Base-by-base conservation (phyloP, 2,113 vertebrate genomes). In the Struthidea cinerea region DNA sequence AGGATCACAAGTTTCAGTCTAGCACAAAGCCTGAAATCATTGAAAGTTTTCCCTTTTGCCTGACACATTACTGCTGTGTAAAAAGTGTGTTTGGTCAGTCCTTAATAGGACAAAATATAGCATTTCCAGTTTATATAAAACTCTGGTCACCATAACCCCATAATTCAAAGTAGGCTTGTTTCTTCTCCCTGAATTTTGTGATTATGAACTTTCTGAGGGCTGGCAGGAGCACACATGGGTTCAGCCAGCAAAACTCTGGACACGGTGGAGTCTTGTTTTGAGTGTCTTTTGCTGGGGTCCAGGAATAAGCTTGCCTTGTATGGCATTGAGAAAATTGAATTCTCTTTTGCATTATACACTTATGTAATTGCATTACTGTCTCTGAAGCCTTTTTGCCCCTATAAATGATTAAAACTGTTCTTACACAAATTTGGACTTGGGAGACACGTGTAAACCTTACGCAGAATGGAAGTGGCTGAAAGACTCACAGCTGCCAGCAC, bases 241-340 rank as follows among this genome's bases (percentile, higher is more conserved):
- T 47, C 94, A 96, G 97, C 97, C 98, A 98, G 92, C 9, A 61
- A 46, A 89, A 84, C 30, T 77, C 87, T 73, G 78, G 69, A 87
- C 30, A 23, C 33, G 10, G 44, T 18, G 33, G 55, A 87, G 32
- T 92, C 24, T 1, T 79, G 73, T 42, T 50, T 47, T 67, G 63
- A 92, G 90, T 39, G 15, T 94, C 61, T 19, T 91, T 84, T 76
- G 33, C 84, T 84, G 81, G 32, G 79, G 76, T 94, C 79, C 73
- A 77, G 65, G 82, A 70, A 93, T 76, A 96, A 89, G n/a, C 76
- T 98, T 93, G 67, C 97, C 96, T 98, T 98, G 78, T 98, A 97
- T 83, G 96, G 97, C 87, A 50, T 91, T 17, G 50, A 73, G 93
- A 87, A 84, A 81, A 85, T 33, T 49, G 89, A 81, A 81, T 78